Evolutionary conservation across 2,797 vertebrate genomes (phyloP), one percentile per base, ranked within the genome.

Genomic region (Astyanax mexicanus): DNA sequence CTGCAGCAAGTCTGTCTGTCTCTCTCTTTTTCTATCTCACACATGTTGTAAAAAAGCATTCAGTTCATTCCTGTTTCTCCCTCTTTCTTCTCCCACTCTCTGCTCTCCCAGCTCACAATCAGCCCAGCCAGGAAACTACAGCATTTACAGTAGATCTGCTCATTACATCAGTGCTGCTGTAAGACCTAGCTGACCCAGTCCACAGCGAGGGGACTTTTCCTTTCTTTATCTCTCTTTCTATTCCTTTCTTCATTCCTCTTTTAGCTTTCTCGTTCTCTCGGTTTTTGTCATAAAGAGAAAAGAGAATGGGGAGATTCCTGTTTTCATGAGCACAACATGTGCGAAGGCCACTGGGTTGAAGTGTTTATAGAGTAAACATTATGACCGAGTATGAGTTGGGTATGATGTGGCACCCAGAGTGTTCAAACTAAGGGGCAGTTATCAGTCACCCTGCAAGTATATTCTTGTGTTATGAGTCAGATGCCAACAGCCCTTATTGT

Each of bases 1-100:
- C 90, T 89, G 64, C 91, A 92, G 83, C 83, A 91, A 89, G 75
- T 49, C 68, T 57, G 21, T 44, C 25, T 32, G 9, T 61, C 35
- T 61, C n/a, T 57, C 49, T 57, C 17, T 10, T 27, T 60, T 55
- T n/a, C 42, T 47, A 42, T 47, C 42, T 29, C 42, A 68, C 65
- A 52, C 65, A 54, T 80, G 77, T 64, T 72, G 58, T 76, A 61
- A 80, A 69, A 70, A 82, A 80, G 61, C 29, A 44, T 77, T 84
- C 58, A 69, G 44, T 82, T 71, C 29, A 42, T 17, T 44, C 37
- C 23, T 72, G 52, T 78, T 47, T 62, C 83, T 80, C 55, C 84
- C 79, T 81, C 71, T 85, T 80, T 47, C 62, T 83, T 80, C 55
- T 84, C 79, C 81, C 73, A 85, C 70, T 77, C 69, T 84, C 84